A percentile compares a stretch with the other conserved stretches of the same genome.
phyloP scores from a whole-genome alignment of 2,797 vertebrate genomes.

The Phoxinus dragarum region DNA sequence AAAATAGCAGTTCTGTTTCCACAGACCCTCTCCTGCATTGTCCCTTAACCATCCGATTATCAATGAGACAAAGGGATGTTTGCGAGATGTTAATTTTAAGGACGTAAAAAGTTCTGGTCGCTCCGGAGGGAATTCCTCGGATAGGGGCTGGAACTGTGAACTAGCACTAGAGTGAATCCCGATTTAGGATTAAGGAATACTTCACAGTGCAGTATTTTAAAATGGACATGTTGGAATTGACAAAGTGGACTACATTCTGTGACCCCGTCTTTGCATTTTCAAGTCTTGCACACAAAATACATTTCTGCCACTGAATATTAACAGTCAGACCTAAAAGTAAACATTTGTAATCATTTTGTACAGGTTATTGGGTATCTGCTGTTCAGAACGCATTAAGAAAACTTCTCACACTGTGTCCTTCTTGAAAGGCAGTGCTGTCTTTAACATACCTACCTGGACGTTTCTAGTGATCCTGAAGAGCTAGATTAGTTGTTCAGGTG shows the following conservation, averaged over 20 bases:
- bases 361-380: too few relatives aligned
- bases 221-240: background rate
- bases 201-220: background rate
- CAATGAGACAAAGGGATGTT: conserved; percentile 48
- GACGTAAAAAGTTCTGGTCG: conserved; percentile 26
- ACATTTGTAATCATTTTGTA: background rate
- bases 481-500: conserved; percentile 9
- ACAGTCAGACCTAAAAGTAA: background rate
- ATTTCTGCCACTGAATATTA: background rate
- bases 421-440: background rate
- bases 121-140: conserved; percentile 11
- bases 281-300: background rate
- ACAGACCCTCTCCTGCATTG: conserved; percentile 26
- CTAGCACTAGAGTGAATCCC: conserved; percentile 9
- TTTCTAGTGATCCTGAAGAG: background rate
- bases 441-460: background rate
- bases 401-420: background rate
- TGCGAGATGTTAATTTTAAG: conserved; percentile 29
- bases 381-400: background rate
- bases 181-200: background rate
- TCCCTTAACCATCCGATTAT: conserved; percentile 46
- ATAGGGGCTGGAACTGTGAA: conserved; percentile 38
- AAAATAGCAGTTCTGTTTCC: conserved; percentile 34
- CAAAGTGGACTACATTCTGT: background rate
- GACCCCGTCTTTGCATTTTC: background rate